A percentile compares a stretch with the other conserved stretches of the same genome.
phyloP scores from a whole-genome alignment of 2,797 vertebrate species.

The Sibirionetta formosa region DNA sequence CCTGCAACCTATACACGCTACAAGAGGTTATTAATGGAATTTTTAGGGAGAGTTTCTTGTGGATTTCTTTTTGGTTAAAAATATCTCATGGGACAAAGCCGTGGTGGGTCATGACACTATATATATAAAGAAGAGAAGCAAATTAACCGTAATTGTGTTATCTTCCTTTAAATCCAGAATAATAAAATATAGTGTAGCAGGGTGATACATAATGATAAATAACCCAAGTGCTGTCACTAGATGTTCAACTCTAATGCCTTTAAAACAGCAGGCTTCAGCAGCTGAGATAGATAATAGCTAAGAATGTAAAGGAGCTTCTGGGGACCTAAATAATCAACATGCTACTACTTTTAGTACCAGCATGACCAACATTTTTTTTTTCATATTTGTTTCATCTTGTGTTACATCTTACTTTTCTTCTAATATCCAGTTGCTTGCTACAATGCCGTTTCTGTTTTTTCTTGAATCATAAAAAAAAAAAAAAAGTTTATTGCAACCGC shows the following conservation, averaged over 20 bases:
- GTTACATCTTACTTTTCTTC: constrained; percentile 56
- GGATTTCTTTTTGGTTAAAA: constrained; percentile 91
- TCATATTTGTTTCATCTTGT: constrained; percentile 77
- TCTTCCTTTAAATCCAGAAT: constrained; percentile 93
- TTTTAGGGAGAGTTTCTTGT: constrained; percentile 93
- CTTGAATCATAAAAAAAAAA: constrained; percentile 15
- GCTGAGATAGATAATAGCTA: constrained; percentile 84
- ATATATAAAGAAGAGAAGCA: constrained; percentile 90
- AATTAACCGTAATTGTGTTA: constrained; percentile 95
- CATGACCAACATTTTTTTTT: constrained; percentile 73
- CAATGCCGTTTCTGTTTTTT: constrained; percentile 20
- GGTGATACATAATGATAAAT: constrained; percentile 88
- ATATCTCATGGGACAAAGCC: constrained; percentile 90
- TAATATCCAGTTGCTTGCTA: constrained; percentile 49
- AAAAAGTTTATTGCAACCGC: constrained; percentile 60
- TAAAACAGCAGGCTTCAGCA: constrained; percentile 85
- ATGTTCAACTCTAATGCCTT: constrained; percentile 82
- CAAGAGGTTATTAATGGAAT: constrained; percentile 94
- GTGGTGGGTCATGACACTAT: constrained; percentile 90
- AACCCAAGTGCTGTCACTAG: constrained; percentile 86
- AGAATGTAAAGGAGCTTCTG: constrained; percentile 77
- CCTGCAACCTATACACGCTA: constrained; percentile 92
- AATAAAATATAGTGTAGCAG: constrained; percentile 90
- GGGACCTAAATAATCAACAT: constrained; percentile 78
- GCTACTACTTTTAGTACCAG: constrained; percentile 81